Percentiles rank a stretch among this genome's conserved stretches.
Evolutionary conservation across 2,113 vertebrate genomes (phyloP).

Genomic region (Orthonyx spaldingii): DNA sequence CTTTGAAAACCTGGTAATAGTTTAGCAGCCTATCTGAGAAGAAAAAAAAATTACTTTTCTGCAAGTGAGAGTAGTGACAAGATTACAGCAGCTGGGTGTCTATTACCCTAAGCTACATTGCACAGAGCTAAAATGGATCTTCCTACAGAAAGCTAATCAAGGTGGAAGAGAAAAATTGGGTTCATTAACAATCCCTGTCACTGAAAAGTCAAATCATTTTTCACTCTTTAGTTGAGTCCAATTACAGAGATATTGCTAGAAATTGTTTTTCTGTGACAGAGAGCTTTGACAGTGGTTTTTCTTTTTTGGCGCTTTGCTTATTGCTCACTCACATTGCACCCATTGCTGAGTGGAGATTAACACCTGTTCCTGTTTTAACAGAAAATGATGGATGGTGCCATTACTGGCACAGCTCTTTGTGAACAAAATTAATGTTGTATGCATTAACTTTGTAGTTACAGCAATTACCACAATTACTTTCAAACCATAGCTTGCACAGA

Average conservation of each 20-base stretch:
- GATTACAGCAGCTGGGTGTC: not conserved
- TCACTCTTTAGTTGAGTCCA: constrained; percentile 12
- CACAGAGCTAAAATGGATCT: not conserved
- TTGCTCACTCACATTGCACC: not conserved
- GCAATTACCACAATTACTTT: constrained; percentile 55
- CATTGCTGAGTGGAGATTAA: constrained; percentile 25
- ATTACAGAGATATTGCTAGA: constrained; percentile 15
- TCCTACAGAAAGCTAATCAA: not conserved
- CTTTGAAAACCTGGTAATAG: not conserved
- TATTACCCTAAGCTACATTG: not conserved
- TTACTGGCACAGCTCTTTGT: constrained; percentile 7
- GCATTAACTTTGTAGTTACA: constrained; percentile 13
- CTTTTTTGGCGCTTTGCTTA: constrained; percentile 12
- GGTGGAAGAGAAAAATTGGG: not conserved
- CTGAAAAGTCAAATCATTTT: constrained; percentile 29
- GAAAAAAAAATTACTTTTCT: not conserved
- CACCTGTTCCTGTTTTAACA: constrained; percentile 50
- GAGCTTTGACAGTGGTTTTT: not conserved
- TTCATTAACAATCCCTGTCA: not conserved
- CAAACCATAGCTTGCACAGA: constrained; percentile 5
- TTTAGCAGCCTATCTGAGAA: not conserved
- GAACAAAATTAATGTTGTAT: constrained; percentile 43
- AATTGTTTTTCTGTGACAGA: constrained; percentile 12
- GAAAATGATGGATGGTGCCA: constrained; percentile 54
- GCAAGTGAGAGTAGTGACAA: not conserved